Percentiles rank a stretch among this genome's conserved stretches.
Conservation (phyloP, 2,888 invertebrate species). For the Philaethria dido region DNA sequence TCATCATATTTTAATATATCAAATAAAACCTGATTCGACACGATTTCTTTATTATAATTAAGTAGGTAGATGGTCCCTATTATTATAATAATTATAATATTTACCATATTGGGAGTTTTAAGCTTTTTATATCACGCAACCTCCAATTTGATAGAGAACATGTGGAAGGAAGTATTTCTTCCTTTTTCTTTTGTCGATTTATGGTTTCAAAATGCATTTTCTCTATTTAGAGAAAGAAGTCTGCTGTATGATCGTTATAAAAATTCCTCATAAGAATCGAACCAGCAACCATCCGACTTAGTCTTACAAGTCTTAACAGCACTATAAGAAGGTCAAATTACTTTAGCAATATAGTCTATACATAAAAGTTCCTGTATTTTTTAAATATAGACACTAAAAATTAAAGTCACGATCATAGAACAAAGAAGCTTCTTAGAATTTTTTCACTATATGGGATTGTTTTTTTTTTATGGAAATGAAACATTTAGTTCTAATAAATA, state of each 20-base stretch:
- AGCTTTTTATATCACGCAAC: neutral
- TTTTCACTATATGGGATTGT: neutral
- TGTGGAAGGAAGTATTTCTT: too few species aligned
- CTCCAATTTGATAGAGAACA: neutral
- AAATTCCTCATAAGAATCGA: too few species aligned
- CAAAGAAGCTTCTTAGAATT: neutral
- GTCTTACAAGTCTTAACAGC: neutral
- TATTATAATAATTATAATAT: too few species aligned
- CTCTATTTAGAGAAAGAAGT: too few species aligned
- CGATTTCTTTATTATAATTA: too few species aligned
- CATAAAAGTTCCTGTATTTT: neutral
- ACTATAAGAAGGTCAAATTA: neutral
- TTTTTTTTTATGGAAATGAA: neutral
- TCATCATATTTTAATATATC: too few species aligned
- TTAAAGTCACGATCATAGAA: constrained; percentile 6
- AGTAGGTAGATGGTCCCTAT: too few species aligned
- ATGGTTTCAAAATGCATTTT: too few species aligned
- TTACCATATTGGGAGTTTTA: neutral
- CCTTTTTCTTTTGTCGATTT: too few species aligned
- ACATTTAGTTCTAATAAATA: neutral
- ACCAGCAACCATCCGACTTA: too few species aligned
- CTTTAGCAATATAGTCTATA: neutral
- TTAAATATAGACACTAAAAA: neutral
- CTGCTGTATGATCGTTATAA: too few species aligned
- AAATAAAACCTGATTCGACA: too few species aligned